Conservation (phyloP, 2,797 vertebrate genomes). For the Helarctos malayanus region DNA sequence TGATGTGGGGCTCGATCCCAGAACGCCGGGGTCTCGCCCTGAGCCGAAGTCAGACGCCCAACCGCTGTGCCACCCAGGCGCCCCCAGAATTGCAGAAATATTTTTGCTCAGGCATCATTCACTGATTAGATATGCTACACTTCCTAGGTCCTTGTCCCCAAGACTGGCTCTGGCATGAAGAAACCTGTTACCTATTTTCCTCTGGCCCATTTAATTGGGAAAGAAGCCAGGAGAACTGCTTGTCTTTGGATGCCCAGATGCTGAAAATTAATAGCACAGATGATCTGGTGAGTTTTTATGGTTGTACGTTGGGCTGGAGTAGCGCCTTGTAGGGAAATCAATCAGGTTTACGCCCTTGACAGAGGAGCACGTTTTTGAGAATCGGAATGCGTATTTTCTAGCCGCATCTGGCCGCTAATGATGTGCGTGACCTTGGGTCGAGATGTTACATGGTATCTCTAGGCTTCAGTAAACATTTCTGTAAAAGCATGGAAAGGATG, state of each 20-base stretch:
- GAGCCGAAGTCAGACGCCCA: too few species aligned
- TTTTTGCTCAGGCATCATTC: background rate
- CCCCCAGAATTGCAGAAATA: background rate
- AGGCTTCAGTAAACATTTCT: background rate
- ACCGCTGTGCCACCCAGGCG: too few species aligned
- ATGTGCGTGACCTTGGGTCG: background rate
- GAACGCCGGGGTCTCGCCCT: too few species aligned
- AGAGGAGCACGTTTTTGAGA: background rate
- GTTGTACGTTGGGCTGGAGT: background rate
- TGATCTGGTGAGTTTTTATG: slow-evolving; percentile 84
- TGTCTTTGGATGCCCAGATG: slow-evolving; percentile 79
- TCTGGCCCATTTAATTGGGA: slow-evolving; percentile 79
- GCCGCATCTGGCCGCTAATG: background rate
- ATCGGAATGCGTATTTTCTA: background rate
- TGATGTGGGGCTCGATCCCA: too few species aligned
- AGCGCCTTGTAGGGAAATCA: background rate
- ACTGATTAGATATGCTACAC: background rate
- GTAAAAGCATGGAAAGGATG: background rate
- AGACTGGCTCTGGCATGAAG: slow-evolving; percentile 84
- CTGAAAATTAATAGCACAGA: slow-evolving; percentile 83
- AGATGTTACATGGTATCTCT: background rate
- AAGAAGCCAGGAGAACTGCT: slow-evolving; percentile 80
- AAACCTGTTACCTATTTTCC: slow-evolving; percentile 84
- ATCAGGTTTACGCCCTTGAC: background rate
- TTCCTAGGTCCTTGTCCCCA: slow-evolving; percentile 84